Evolutionary conservation across 2,113 vertebrate genomes (phyloP).

Genomic region (Chroicocephalus ridibundus): DNA sequence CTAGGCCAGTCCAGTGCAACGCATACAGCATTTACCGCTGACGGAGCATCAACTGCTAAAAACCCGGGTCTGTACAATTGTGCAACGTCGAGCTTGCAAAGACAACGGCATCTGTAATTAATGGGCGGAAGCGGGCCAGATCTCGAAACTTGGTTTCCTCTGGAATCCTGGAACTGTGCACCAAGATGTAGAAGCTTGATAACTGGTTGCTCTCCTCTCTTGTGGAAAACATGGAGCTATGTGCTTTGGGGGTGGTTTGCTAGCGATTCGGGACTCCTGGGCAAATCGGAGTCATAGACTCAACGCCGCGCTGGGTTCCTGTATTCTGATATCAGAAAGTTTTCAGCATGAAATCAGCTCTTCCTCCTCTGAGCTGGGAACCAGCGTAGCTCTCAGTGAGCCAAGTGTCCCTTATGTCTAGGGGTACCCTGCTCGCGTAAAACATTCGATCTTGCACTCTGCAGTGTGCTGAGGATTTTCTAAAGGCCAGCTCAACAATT

Average conservation of each 20-base stretch:
- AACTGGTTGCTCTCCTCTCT: background rate
- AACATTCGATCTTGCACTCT: background rate
- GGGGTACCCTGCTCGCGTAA: background rate
- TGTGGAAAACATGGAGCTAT: background rate
- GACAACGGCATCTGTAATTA: background rate
- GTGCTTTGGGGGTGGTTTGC: background rate
- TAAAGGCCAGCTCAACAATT: background rate
- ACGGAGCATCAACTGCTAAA: background rate
- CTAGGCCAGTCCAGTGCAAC: background rate
- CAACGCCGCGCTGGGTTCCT: fast-evolving
- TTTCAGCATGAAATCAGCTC: background rate
- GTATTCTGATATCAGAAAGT: background rate
- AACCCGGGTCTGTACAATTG: background rate
- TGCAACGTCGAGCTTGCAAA: background rate
- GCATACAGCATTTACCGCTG: background rate
- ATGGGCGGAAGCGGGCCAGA: background rate
- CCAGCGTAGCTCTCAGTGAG: background rate
- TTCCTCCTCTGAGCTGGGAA: background rate
- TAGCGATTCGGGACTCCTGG: background rate
- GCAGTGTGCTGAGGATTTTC: background rate
- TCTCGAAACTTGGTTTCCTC: background rate
- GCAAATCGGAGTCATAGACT: background rate
- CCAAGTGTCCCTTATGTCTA: background rate
- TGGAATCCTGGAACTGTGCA: background rate
- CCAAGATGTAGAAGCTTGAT: background rate